A percentile compares a stretch with the other conserved stretches of the same genome.
Conservation (phyloP, 2,113 vertebrate species). For the Prunella himalayana region DNA sequence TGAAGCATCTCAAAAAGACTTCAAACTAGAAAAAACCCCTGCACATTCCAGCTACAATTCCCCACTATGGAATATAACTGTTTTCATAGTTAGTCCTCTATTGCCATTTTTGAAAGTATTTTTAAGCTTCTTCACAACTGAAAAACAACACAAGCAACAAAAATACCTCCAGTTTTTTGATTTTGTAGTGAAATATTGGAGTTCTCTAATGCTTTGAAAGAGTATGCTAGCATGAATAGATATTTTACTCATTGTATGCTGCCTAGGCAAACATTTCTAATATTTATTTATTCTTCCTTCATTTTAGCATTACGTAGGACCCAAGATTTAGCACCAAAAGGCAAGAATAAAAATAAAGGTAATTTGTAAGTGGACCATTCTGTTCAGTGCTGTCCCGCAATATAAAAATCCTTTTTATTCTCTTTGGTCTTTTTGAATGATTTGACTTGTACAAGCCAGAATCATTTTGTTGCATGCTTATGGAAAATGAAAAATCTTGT, state of each 20-base stretch:
- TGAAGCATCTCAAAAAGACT: not conserved
- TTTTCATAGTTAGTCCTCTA: not conserved
- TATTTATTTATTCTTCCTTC: not conserved
- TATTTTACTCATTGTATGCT: not conserved
- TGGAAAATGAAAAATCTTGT: slow-evolving; percentile 33
- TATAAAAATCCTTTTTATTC: not conserved
- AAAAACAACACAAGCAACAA: not conserved
- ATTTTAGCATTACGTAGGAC: not conserved
- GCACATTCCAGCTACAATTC: not conserved
- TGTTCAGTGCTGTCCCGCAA: not conserved
- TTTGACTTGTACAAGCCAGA: not conserved
- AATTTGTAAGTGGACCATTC: not conserved
- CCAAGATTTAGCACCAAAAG: not conserved
- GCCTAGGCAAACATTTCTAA: not conserved
- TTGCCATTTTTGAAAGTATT: not conserved
- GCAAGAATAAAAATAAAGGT: not conserved
- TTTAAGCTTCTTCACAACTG: not conserved
- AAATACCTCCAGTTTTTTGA: not conserved
- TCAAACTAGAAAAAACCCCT: not conserved
- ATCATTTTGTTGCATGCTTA: not conserved
- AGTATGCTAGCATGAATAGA: not conserved
- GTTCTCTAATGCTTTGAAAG: not conserved
- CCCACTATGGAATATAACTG: not conserved
- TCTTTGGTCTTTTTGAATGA: not conserved
- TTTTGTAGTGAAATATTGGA: not conserved